phyloP scores from a whole-genome alignment of 2,113 vertebrate genomes.

The Tupaia tana region DNA sequence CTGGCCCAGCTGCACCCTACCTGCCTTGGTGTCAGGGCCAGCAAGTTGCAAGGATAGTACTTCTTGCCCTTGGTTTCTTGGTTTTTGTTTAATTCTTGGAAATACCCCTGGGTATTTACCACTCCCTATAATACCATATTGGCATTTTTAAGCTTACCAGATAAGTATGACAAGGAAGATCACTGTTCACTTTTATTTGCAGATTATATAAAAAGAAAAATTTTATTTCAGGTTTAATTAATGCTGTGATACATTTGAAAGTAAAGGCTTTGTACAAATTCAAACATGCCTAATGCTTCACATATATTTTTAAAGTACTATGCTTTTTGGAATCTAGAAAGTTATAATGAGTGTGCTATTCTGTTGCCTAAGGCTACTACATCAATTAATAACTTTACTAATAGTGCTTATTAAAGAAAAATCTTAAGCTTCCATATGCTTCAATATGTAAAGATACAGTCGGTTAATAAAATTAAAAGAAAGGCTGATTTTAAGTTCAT shows the following conservation, averaged over 20 bases:
- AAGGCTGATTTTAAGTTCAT: slow-evolving; percentile 54
- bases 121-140: not conserved
- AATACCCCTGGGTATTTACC: not conserved
- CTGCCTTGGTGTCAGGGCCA: not conserved
- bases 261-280: not conserved
- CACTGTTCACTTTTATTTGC: not conserved
- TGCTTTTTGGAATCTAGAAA: slow-evolving; percentile 60
- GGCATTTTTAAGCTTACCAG: slow-evolving; percentile 20
- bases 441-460: slow-evolving; percentile 51
- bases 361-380: slow-evolving; percentile 34
- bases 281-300: not conserved
- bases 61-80: not conserved
- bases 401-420: slow-evolving; percentile 58
- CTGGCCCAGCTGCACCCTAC: not conserved
- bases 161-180: not conserved
- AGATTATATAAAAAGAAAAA: slow-evolving; percentile 19
- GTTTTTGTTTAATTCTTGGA: not conserved
- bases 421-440: not conserved
- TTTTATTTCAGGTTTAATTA: slow-evolving; percentile 51
- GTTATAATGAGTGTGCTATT: not conserved
- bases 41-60: not conserved
- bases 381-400: slow-evolving; percentile 69
- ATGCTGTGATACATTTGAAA: slow-evolving; percentile 27
- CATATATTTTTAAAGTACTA: slow-evolving; percentile 36
- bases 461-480: slow-evolving; percentile 41